Conservation (phyloP, 2,888 invertebrate genomes). For the Amphimallon solstitiale region DNA sequence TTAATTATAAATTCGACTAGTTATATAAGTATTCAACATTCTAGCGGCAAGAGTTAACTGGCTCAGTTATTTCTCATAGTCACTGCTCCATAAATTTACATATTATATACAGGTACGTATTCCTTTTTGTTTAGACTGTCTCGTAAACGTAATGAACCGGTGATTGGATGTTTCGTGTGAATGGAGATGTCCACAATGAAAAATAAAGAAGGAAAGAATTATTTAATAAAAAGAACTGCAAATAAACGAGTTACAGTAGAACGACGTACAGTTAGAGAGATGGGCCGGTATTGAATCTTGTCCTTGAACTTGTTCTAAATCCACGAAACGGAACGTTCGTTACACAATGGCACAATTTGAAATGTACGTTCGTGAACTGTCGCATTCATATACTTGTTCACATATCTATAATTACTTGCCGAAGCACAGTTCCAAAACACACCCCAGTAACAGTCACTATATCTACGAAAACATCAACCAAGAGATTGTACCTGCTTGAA, state of each 20-base stretch:
- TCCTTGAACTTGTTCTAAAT: slow-evolving; percentile 30
- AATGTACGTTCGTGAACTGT: slow-evolving; percentile 16
- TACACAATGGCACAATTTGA: slow-evolving; percentile 13
- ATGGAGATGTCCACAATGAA: slow-evolving; percentile 19
- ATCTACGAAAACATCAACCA: not conserved
- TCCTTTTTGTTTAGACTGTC: not conserved
- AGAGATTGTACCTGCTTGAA: not conserved
- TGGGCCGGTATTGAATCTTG: slow-evolving; percentile 15
- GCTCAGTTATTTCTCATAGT: not conserved
- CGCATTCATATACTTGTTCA: slow-evolving; percentile 10
- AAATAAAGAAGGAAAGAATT: slow-evolving; percentile 16
- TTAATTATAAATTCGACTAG: not conserved
- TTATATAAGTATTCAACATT: not conserved
- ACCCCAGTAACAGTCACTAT: not conserved
- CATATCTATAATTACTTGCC: not conserved
- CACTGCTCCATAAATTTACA: not conserved
- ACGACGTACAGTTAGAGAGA: slow-evolving; percentile 23
- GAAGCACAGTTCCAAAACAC: slow-evolving; percentile 17
- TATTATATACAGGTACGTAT: not conserved
- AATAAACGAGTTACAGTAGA: slow-evolving; percentile 18
- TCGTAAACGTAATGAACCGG: not conserved
- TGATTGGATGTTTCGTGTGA: slow-evolving; percentile 14
- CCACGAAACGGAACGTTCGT: slow-evolving; percentile 12
- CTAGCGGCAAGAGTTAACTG: too few relatives aligned
- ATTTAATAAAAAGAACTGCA: not conserved